Evolutionary conservation across 2,113 vertebrate genomes (phyloP), one percentile per base, ranked within the genome.

Genomic region (Hipposideros armiger): DNA sequence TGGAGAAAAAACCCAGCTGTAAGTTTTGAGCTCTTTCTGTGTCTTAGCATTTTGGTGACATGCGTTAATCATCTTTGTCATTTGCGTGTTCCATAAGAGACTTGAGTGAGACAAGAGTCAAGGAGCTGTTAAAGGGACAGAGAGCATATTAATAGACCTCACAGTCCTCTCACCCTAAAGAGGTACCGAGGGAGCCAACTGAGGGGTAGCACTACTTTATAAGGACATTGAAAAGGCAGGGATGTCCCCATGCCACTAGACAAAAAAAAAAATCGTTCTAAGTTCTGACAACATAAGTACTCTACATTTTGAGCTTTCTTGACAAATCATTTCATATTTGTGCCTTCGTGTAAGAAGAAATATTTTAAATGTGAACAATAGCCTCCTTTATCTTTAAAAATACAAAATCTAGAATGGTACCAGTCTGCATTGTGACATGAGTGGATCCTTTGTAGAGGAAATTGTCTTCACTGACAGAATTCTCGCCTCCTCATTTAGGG

Each of bases 1-100:
- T 99, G 99, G 99, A 99, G 98, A 99, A 99, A 97, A 99, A 99
- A 70, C 99, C 99, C 97, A 99, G 98, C 76, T 99, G 99, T 99
- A 96, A 99, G 99, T 98, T 85, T 90, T 24, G 32, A 54, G 0
- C 54, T 16, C 20, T 40, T 28, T 16, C 15, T 5, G 4, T 58
- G 19, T 45, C 90, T 74, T 20, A 56, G 58, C 30, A 19, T 74
- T 17, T 13, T 28, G 47, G 72, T 7, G 20, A 54, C n/a, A 30
- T 6, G 42, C 13, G 32, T 22, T 26, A 70, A 7, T 50, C 40
- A 1, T 40, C 30, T 1, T 3, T 42, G 54, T 15, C 50, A 2
- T 8, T 4, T 2, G 0, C 3, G 11, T 16, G 70, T 56, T 40
- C 24, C 4, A 17, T 5, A 15, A 32, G 82, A 74, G 80, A 36